phyloP scores from a whole-genome alignment of 2,797 vertebrate species.

The Gadopsis marmoratus region DNA sequence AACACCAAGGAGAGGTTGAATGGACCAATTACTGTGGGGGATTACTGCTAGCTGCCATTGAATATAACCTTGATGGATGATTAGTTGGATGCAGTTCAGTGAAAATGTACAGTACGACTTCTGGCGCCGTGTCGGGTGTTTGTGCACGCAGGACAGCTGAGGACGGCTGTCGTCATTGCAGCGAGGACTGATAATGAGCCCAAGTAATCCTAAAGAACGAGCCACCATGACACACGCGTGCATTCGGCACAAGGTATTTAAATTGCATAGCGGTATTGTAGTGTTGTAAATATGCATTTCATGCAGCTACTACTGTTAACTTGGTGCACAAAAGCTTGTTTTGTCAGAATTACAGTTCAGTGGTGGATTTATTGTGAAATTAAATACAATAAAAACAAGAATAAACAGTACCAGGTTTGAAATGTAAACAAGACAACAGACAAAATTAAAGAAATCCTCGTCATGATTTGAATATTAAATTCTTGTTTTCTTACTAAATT shows the following conservation, averaged over 20 bases:
- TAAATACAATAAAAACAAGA: neutral
- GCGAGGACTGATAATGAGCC: neutral
- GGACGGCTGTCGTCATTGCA: neutral
- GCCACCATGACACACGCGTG: neutral
- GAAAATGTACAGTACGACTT: slow-evolving; percentile 24
- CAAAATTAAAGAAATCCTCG: too few species aligned
- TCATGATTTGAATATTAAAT: neutral
- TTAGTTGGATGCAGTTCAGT: slow-evolving; percentile 50
- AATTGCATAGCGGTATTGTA: neutral
- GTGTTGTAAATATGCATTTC: neutral
- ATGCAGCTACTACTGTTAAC: neutral
- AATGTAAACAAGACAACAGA: neutral
- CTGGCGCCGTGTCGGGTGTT: slow-evolving; percentile 27
- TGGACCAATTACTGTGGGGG: slow-evolving; percentile 54
- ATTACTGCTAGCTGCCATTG: slow-evolving; percentile 36
- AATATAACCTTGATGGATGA: slow-evolving; percentile 61
- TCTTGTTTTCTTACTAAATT: neutral
- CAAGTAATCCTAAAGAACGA: neutral
- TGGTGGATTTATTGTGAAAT: neutral
- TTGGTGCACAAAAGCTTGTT: neutral
- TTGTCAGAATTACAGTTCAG: neutral
- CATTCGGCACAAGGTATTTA: neutral
- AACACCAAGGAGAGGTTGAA: slow-evolving; percentile 56
- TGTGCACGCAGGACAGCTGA: neutral
- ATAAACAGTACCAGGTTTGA: neutral